These are phyloP conservation scores for Cheilosia urbana DNA, from an alignment of 2,888 invertebrate genomes.

Conservation along the genomic window DNA sequence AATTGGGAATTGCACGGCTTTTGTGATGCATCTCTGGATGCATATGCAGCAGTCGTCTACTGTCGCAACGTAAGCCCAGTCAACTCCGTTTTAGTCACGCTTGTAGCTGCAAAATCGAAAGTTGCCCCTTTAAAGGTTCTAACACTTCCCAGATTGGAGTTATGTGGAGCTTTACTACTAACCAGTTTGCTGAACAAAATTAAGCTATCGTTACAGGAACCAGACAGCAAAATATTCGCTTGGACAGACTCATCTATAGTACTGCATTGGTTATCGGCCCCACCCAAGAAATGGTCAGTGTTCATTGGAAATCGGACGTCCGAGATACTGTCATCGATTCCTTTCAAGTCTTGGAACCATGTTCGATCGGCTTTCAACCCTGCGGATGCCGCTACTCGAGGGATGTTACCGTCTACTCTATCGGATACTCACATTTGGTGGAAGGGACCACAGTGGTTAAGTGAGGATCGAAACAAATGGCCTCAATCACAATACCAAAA, in stretches of 20 bases:
- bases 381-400: constrained; percentile 39
- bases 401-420: constrained; percentile 19
- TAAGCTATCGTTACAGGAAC: constrained; percentile 19
- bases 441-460: constrained; percentile 32
- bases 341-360: constrained; percentile 4
- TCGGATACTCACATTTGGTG: constrained; percentile 17
- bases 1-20: constrained; percentile 30
- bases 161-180: constrained; percentile 50
- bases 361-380: constrained; percentile 28
- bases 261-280: constrained; percentile 30
- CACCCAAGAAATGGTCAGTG: constrained; percentile 37
- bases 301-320: constrained; percentile 38
- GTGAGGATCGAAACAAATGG: constrained; percentile 15
- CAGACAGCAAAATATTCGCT: constrained; percentile 39
- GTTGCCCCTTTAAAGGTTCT: constrained; percentile 51
- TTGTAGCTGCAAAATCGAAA: constrained; percentile 35
- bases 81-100: too few relatives aligned
- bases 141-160: constrained; percentile 45
- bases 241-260: constrained; percentile 27
- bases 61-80: too few relatives aligned
- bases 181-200: constrained; percentile 38
- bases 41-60: too few relatives aligned
- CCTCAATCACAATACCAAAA: background rate
- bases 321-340: constrained; percentile 11
- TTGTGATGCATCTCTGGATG: constrained; percentile 43